Conservation (phyloP, 1,140 invertebrate species). For the Homalodisca vitripennis region DNA sequence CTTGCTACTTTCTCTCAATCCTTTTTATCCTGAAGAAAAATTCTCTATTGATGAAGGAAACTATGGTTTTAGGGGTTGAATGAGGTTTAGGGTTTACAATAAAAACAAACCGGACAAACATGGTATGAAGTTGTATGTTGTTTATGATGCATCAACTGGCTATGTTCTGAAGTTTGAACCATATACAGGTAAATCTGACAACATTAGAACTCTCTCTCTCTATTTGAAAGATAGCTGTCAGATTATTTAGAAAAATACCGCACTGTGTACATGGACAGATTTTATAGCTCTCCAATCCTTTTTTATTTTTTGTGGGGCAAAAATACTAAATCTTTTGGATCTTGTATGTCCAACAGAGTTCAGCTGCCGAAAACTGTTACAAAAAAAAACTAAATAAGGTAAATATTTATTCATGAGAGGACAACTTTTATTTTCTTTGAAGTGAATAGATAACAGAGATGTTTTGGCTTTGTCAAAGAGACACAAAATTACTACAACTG, state of each 20-base stretch:
- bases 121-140: too few species aligned
- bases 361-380: conserved; percentile 23
- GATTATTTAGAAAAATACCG: not conserved
- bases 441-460: conserved; percentile 28
- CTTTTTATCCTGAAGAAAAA: too few species aligned
- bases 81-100: too few species aligned
- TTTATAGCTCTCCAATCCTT: not conserved
- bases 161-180: not conserved
- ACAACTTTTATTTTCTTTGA: conserved; percentile 23
- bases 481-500: conserved; percentile 1
- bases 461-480: not conserved
- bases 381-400: conserved; percentile 28
- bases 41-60: too few species aligned
- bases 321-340: conserved; percentile 4
- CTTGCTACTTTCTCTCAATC: not conserved
- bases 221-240: not conserved
- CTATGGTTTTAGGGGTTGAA: not conserved
- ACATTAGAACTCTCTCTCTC: too few species aligned
- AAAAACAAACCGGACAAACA: too few species aligned
- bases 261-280: too few species aligned
- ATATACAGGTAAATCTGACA: not conserved
- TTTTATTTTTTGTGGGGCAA: conserved; percentile 27
- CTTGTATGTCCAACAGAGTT: conserved; percentile 13
- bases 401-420: conserved; percentile 4
- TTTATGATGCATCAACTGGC: not conserved